A percentile compares a stretch with the other conserved stretches of the same genome.
Conservation (phyloP, 1,140 invertebrate species). For the Chlorops oryzae region DNA sequence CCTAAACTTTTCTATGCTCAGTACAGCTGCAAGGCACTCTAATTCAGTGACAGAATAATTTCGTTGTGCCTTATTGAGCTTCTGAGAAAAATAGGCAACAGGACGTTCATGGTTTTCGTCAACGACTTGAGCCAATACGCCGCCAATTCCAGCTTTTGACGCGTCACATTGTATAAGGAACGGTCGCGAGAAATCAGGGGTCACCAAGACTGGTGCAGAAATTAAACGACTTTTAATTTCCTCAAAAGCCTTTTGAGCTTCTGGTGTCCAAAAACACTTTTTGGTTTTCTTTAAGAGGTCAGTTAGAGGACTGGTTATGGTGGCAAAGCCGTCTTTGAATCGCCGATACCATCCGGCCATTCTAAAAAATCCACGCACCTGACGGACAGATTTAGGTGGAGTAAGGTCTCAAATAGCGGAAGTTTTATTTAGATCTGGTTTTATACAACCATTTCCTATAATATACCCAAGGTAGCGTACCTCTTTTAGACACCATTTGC, state of each 20-base stretch:
- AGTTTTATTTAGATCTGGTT: constrained; percentile 9
- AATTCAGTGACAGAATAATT: constrained; percentile 46
- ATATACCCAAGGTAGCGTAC: constrained; percentile 9
- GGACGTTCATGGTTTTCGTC: constrained; percentile 20
- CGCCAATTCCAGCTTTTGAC: constrained; percentile 31
- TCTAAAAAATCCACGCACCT: constrained; percentile 46
- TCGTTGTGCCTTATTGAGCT: constrained; percentile 30
- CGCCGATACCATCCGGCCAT: constrained; percentile 46
- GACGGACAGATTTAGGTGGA: constrained; percentile 22
- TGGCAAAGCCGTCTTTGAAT: constrained; percentile 49
- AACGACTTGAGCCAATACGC: constrained; percentile 31
- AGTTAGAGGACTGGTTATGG: constrained; percentile 27
- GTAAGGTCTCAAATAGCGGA: constrained; percentile 23
- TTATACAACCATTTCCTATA: constrained; percentile 2
- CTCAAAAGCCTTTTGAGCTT: neutral
- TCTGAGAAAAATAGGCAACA: constrained; percentile 37
- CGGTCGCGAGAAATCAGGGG: constrained; percentile 33
- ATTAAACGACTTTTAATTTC: constrained; percentile 22
- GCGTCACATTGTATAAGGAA: constrained; percentile 44
- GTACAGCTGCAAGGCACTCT: constrained; percentile 48
- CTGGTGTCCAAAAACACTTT: neutral
- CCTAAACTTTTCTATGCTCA: constrained; percentile 41
- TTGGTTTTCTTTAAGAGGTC: neutral
- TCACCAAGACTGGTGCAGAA: constrained; percentile 31
- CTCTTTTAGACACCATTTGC: constrained; percentile 9